Base-by-base conservation (phyloP, 2,113 vertebrate genomes). In the Cebidichthys violaceus region DNA sequence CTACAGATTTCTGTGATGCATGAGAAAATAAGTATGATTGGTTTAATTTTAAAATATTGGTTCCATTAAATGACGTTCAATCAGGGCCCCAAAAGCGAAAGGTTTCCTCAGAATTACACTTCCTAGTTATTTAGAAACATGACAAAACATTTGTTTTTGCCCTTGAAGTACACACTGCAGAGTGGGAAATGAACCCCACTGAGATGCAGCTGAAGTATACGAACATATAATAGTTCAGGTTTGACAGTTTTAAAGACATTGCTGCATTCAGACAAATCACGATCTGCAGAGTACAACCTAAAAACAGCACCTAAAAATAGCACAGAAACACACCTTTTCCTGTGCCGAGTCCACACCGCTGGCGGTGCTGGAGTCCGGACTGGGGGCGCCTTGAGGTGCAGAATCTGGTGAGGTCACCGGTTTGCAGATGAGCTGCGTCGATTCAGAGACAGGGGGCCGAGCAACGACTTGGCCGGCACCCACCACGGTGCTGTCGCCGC, bases 1-100 rank as follows among this genome's bases (percentile, higher is more conserved):
- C 74, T 15, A n/a, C 52, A 20, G 61, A 29, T 11, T 50, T 74
- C 90, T 89, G 62, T 31, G 22, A 77, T 18, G 52, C 15, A 81
- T 0, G 31, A 74, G 6, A 15, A 81, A 66, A 61, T 41, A 13
- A 68, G 37, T 15, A 33, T 6, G 33, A 33, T 33, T 6, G 33
- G 33, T 45, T 57, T 4, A 39, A 66, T 2, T 9, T 60, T n/a
- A 22, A 57, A 61, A 55, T 9, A 5, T 7, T 24, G 17, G 8
- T 2, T 66, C 47, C 2, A 43, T 9, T 4, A 17, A 41, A 29
- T 20, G 2, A 27, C 3, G 1, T 15, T 0, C 4, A 27, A 70
- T 60, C 31, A 61, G 9, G 17, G 6, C 6, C 22, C 0, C 0
- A 17, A 75, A n/a, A 50, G 50, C 35, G 13, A 54, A 13, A 14